phyloP scores from a whole-genome alignment of 2,113 vertebrate genomes.

The Vicugna pacos region DNA sequence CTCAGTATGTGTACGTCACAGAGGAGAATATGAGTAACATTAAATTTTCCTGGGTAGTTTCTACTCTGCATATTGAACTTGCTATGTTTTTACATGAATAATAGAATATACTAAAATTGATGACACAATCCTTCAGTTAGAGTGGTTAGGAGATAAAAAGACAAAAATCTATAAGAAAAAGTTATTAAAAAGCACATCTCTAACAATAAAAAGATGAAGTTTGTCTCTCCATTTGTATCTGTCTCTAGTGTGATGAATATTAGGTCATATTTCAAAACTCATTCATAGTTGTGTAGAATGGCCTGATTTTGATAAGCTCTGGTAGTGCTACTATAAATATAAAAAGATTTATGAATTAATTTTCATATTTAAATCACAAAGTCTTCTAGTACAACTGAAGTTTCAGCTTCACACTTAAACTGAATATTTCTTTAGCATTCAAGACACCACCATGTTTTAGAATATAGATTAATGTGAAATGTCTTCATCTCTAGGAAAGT shows the following conservation, averaged over 20 bases:
- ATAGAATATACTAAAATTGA: conserved; percentile 83
- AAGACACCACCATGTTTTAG: conserved; percentile 44
- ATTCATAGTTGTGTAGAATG: conserved; percentile 75
- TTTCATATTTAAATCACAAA: conserved; percentile 85
- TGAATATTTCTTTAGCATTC: conserved; percentile 74
- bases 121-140: conserved; percentile 81
- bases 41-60: conserved; percentile 11
- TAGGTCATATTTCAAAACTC: conserved; percentile 82
- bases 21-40: conserved; percentile 60
- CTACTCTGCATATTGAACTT: conserved; percentile 71
- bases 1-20: background rate
- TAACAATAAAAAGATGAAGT: conserved; percentile 81
- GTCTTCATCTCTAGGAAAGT: conserved; percentile 59
- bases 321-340: conserved; percentile 82
- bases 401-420: conserved; percentile 79
- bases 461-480: conserved; percentile 73
- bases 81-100: conserved; percentile 81
- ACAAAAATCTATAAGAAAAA: conserved; percentile 85
- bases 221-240: conserved; percentile 80
- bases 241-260: conserved; percentile 82
- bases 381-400: conserved; percentile 77
- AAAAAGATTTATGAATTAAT: conserved; percentile 88
- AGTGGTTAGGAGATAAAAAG: conserved; percentile 84
- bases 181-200: conserved; percentile 79
- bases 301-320: conserved; percentile 82